These are phyloP conservation scores for Pocillopora damicornis DNA, from an alignment of 64 coral and sea anemone species.

Conservation along the genomic window DNA sequence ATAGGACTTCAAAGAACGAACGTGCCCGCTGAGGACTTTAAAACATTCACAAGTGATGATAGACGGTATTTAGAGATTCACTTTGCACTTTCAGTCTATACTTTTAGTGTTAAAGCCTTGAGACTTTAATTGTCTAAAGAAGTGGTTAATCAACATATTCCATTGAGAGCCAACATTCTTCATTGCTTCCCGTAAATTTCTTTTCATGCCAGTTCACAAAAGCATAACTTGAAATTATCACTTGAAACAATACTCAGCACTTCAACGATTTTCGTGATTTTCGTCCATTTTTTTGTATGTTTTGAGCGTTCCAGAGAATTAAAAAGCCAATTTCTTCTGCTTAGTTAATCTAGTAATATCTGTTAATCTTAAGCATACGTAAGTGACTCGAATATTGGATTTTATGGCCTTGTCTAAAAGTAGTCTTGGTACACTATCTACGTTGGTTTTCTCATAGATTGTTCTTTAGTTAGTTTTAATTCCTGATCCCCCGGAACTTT, in stretches of 20 bases:
- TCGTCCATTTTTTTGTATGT: too few species aligned
- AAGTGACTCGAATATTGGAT: neutral
- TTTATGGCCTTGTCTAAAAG: conserved; percentile 3
- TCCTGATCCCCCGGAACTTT: neutral
- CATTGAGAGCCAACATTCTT: too few species aligned
- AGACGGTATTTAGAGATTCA: neutral
- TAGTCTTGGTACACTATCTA: neutral
- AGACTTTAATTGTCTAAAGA: too few species aligned
- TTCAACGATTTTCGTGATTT: too few species aligned
- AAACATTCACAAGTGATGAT: neutral
- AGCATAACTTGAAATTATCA: too few species aligned
- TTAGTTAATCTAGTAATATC: neutral
- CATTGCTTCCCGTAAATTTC: too few species aligned
- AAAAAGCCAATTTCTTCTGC: neutral
- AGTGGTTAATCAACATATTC: too few species aligned
- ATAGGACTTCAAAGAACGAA: neutral
- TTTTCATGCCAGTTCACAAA: too few species aligned
- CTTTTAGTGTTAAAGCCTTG: too few species aligned
- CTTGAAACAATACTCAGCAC: too few species aligned
- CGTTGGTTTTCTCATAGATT: neutral
- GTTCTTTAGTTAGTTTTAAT: neutral
- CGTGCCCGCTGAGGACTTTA: neutral
- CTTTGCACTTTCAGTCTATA: too few species aligned
- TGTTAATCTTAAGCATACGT: neutral
- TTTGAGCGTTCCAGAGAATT: too few species aligned